Percentiles rank a stretch among this genome's conserved stretches.
Conservation (phyloP, 2,113 vertebrate genomes). For the Vanacampus margaritifer region DNA sequence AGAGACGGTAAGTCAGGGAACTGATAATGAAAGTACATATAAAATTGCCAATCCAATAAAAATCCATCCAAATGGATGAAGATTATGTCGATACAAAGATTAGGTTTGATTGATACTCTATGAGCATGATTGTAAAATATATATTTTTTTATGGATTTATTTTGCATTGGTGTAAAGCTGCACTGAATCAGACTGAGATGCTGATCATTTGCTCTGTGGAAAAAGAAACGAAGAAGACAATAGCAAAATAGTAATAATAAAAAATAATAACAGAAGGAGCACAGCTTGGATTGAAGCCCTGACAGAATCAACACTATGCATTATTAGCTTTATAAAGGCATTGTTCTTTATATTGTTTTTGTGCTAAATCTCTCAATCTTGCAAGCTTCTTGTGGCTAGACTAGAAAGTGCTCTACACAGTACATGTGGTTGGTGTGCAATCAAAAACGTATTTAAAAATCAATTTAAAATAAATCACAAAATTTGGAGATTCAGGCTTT, state of each 20-base stretch:
- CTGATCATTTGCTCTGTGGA: neutral
- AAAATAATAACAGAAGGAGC: neutral
- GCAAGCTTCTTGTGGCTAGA: neutral
- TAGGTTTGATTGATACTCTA: neutral
- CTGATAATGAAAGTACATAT: too few relatives aligned
- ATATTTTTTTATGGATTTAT: neutral
- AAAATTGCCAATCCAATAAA: too few relatives aligned
- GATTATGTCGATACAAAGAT: neutral
- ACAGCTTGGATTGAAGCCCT: neutral
- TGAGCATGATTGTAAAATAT: neutral
- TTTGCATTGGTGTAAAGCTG: neutral
- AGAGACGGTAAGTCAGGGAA: too few relatives aligned
- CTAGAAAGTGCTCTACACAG: neutral
- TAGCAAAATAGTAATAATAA: neutral
- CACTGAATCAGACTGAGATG: neutral
- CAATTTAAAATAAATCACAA: neutral
- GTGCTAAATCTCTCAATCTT: neutral
- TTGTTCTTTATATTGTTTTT: neutral
- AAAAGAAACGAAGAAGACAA: neutral
- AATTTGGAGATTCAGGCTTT: neutral
- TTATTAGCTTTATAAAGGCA: neutral
- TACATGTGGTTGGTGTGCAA: neutral
- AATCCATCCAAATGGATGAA: too few relatives aligned
- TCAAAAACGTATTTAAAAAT: neutral
- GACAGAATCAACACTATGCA: neutral